Conservation (phyloP, 2,888 invertebrate species). For the Ophion ellenae region DNA sequence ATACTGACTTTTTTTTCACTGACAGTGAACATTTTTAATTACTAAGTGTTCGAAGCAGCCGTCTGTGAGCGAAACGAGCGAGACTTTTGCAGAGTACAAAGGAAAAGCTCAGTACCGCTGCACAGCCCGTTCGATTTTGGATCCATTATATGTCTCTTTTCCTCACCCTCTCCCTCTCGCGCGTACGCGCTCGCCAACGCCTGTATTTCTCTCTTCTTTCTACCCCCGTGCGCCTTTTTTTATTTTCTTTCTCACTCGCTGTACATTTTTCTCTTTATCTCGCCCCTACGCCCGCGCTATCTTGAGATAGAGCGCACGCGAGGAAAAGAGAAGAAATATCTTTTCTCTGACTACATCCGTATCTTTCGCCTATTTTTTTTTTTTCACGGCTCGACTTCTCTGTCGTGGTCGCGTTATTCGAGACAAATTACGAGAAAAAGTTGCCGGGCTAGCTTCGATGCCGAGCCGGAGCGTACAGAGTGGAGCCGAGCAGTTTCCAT, state of each 20-base stretch:
- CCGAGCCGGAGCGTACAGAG: conserved; percentile 35
- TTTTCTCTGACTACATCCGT: conserved; percentile 59
- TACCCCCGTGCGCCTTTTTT: conserved; percentile 26
- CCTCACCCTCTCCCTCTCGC: conserved; percentile 22
- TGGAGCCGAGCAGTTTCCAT: conserved; percentile 60
- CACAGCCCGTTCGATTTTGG: conserved; percentile 71
- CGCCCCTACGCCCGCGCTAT: not conserved
- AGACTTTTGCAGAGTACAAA: conserved; percentile 22
- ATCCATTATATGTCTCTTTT: conserved; percentile 61
- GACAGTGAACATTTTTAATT: conserved; percentile 80
- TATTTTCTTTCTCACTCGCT: conserved; percentile 40
- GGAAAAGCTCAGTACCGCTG: conserved; percentile 41
- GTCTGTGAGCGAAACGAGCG: conserved; percentile 39
- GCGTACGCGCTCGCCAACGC: not conserved
- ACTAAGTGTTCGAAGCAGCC: conserved; percentile 69
- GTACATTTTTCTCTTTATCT: conserved; percentile 29
- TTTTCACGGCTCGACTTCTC: conserved; percentile 56
- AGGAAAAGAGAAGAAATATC: not conserved
- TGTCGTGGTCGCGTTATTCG: conserved; percentile 66
- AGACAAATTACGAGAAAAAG: conserved; percentile 71
- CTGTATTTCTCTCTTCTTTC: conserved; percentile 48
- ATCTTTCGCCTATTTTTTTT: conserved; percentile 63
- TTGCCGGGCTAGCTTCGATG: conserved; percentile 55
- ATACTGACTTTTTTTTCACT: conserved; percentile 68
- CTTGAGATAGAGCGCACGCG: not conserved